A percentile compares a stretch with the other conserved stretches of the same genome.
Conservation (phyloP, 2,797 vertebrate genomes). For the Ispidina picta region DNA sequence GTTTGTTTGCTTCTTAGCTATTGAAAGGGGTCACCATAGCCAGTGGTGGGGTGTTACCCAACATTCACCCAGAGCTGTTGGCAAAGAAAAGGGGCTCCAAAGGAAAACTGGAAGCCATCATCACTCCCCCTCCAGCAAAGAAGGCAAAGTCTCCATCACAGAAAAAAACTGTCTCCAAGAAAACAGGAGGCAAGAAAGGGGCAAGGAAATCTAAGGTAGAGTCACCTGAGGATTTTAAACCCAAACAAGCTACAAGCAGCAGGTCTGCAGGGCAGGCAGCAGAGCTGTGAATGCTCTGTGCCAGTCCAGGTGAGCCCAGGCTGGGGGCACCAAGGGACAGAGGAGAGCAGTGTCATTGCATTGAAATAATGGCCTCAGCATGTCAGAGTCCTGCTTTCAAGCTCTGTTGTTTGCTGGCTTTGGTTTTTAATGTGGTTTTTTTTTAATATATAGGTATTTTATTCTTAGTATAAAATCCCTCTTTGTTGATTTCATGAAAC, state of each 20-base stretch:
- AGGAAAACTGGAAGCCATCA: slow-evolving; percentile 93
- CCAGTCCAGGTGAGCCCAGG: background rate
- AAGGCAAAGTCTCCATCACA: slow-evolving; percentile 87
- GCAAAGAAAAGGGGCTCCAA: slow-evolving; percentile 94
- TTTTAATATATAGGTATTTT: background rate
- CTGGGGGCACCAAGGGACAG: background rate
- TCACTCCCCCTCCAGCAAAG: slow-evolving; percentile 90
- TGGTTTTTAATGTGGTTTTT: background rate
- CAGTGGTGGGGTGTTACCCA: slow-evolving; percentile 95
- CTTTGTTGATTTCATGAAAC: background rate
- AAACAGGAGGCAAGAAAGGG: slow-evolving; percentile 85
- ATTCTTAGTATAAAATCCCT: background rate
- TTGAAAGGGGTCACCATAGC: slow-evolving; percentile 98
- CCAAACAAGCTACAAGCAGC: background rate
- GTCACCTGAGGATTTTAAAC: background rate
- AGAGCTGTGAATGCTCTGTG: background rate
- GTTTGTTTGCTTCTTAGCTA: slow-evolving; percentile 77
- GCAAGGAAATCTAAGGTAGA: slow-evolving; percentile 89
- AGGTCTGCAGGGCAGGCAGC: background rate
- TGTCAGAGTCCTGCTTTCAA: background rate
- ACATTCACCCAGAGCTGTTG: slow-evolving; percentile 95
- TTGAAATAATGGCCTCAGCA: background rate
- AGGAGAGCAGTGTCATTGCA: background rate
- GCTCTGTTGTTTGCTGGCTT: background rate
- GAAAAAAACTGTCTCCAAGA: slow-evolving; percentile 90